A percentile compares a stretch with the other conserved stretches of the same genome.
These are phyloP conservation scores for Campaea margaritaria DNA, from an alignment of 2,888 invertebrate species.

Conservation along the genomic window DNA sequence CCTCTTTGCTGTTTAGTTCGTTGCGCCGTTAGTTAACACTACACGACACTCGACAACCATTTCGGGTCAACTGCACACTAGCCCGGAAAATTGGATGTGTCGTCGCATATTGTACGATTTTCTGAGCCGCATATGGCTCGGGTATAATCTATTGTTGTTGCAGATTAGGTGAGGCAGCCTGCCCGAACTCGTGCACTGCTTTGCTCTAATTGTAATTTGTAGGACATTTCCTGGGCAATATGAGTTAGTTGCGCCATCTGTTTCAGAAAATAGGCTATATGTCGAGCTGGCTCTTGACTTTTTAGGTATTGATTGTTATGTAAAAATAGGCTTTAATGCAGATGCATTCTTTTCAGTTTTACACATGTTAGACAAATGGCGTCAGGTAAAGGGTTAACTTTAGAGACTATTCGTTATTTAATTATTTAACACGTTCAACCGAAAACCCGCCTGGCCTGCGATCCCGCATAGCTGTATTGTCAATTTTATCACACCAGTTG, in stretches of 20 bases:
- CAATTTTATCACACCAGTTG: no score
- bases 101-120: constrained; percentile 17
- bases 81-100: constrained; percentile 27
- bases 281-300: no score
- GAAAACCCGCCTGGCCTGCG: no score
- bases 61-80: constrained; percentile 20
- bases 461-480: no score
- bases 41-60: constrained; percentile 3
- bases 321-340: no score
- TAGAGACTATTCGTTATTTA: no score
- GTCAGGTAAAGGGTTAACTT: no score
- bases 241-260: background rate
- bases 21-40: background rate
- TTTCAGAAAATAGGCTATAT: no score
- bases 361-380: no score
- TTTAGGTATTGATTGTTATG: no score
- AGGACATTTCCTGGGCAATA: background rate
- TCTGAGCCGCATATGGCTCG: constrained; percentile 10
- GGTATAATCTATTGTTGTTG: constrained; percentile 21
- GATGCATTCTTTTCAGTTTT: background rate
- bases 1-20: background rate
- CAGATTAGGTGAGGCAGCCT: constrained; percentile 12
- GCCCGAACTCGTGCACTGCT: background rate
- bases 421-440: no score
- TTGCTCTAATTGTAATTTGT: constrained; percentile 4